A percentile compares a stretch with the other conserved stretches of the same genome.
These are phyloP conservation scores for Enteromius viviparus DNA, from an alignment of 2,797 vertebrate species.

Conservation along the genomic window DNA sequence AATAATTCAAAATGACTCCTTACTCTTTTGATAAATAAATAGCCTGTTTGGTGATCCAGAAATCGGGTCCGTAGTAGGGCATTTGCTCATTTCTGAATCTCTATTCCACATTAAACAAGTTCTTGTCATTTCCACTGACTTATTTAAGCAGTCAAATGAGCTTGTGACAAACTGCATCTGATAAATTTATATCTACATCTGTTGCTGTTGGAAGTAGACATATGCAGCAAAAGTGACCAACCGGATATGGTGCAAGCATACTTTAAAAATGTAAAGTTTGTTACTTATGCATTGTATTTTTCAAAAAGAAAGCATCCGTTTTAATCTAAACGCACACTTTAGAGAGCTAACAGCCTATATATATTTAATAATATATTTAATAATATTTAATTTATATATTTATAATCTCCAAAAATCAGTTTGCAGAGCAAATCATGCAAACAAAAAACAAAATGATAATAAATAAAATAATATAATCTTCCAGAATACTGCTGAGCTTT, in stretches of 20 bases:
- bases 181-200: background rate
- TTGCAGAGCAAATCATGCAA: too few species aligned
- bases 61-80: background rate
- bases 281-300: background rate
- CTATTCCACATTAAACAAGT: background rate
- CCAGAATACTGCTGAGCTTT: background rate
- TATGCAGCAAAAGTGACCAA: background rate
- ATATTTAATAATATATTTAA: too few species aligned
- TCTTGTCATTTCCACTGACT: background rate
- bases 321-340: background rate
- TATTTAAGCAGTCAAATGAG: background rate
- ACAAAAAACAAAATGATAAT: too few species aligned
- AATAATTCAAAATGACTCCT: constrained; percentile 25
- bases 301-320: background rate
- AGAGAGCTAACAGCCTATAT: background rate
- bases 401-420: too few species aligned
- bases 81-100: background rate
- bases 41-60: background rate
- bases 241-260: background rate
- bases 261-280: background rate
- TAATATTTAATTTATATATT: too few species aligned
- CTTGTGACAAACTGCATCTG: background rate
- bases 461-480: background rate
- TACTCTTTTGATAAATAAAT: background rate
- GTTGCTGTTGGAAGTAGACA: background rate